These are phyloP conservation scores for Callipepla californica DNA, from an alignment of 2,113 vertebrate genomes.

Conservation along the genomic window DNA sequence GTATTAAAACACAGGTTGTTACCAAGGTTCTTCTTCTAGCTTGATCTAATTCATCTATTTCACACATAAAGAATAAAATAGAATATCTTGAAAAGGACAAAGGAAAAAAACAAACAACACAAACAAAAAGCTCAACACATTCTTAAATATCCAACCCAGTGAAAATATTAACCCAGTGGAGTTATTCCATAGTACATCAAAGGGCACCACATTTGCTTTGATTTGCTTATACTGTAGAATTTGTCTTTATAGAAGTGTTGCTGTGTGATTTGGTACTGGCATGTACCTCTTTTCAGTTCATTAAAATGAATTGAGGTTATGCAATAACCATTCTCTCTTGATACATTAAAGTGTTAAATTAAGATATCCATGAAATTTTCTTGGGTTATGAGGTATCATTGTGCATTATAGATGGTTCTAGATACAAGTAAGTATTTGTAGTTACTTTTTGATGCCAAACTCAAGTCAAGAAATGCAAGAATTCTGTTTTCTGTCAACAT, in stretches of 20 bases:
- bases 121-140: background rate
- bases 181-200: slow-evolving; percentile 44
- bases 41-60: background rate
- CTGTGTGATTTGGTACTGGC: slow-evolving; percentile 49
- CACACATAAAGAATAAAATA: background rate
- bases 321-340: background rate
- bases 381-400: background rate
- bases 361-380: background rate
- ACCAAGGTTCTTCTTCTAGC: background rate
- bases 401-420: background rate
- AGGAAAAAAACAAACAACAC: background rate
- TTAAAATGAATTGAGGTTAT: slow-evolving; percentile 44
- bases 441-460: background rate
- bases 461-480: background rate
- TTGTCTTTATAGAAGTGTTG: slow-evolving; percentile 50
- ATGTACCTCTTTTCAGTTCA: background rate
- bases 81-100: background rate
- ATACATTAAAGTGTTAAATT: slow-evolving; percentile 33
- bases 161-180: background rate
- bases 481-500: background rate
- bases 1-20: background rate
- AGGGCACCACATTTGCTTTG: slow-evolving; percentile 13
- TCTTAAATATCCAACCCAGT: background rate
- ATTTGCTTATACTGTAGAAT: slow-evolving; percentile 46
- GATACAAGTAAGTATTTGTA: background rate